These are phyloP conservation scores for Anser brachyrhynchus DNA, from an alignment of 2,113 vertebrate species.

Conservation along the genomic window DNA sequence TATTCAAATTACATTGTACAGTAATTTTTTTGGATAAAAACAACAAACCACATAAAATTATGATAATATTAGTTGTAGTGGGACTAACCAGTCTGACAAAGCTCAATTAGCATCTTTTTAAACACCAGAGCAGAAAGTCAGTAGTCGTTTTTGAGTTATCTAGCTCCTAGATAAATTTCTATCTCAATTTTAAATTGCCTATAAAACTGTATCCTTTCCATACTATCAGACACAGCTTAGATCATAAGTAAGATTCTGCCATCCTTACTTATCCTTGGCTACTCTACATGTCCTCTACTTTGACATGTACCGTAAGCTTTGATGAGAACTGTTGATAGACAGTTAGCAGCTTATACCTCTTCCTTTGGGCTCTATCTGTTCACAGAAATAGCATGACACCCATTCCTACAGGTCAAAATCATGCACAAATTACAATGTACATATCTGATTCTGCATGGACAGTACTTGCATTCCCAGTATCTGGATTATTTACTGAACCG, in stretches of 20 bases:
- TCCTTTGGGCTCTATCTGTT: background rate
- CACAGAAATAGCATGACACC: background rate
- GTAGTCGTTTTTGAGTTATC: background rate
- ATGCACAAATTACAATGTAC: background rate
- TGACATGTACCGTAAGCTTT: background rate
- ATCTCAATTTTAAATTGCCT: background rate
- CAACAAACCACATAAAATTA: background rate
- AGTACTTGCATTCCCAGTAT: background rate
- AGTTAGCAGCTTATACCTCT: background rate
- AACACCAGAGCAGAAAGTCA: background rate
- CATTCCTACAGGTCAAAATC: background rate
- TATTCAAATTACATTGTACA: background rate
- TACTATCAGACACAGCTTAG: background rate
- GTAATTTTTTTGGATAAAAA: background rate
- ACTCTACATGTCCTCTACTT: background rate
- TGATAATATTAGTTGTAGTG: background rate
- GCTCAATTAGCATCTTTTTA: background rate
- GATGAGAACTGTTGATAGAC: background rate
- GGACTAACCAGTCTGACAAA: background rate
- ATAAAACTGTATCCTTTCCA: background rate
- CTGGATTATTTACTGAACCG: background rate
- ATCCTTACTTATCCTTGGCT: background rate
- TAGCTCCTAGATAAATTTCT: background rate
- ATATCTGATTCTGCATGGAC: background rate
- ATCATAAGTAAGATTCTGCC: background rate